Evolutionary conservation across 1,140 invertebrate species (phyloP).

Genomic region (Trichomalopsis sarcophagae): DNA sequence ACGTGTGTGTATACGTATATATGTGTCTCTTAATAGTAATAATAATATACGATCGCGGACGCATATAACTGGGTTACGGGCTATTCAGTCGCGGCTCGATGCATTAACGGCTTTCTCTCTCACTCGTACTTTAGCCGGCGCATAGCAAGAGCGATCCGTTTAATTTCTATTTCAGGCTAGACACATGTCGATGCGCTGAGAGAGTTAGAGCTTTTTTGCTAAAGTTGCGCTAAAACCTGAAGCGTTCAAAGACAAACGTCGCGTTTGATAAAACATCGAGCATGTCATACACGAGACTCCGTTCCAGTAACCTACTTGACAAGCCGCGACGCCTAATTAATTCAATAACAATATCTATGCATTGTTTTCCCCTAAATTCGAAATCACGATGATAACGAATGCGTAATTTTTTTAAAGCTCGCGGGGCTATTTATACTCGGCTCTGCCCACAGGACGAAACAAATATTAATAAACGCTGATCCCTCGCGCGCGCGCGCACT

Average conservation of each 20-base stretch:
- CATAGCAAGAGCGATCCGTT: conserved; percentile 2
- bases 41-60: conserved; percentile 5
- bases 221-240: too few species aligned
- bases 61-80: conserved; percentile 39
- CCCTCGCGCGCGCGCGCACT: too few species aligned
- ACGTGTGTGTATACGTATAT: not conserved
- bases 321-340: not conserved
- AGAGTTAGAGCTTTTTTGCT: not conserved
- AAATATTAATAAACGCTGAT: not conserved
- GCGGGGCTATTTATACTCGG: not conserved
- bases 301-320: not conserved
- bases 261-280: too few species aligned
- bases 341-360: too few species aligned
- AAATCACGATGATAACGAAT: too few species aligned
- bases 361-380: too few species aligned
- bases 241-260: too few species aligned
- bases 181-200: conserved; percentile 34
- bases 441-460: not conserved
- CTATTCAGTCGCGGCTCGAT: not conserved
- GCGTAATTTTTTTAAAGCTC: too few species aligned
- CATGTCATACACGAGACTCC: not conserved
- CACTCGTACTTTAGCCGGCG: not conserved
- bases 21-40: not conserved
- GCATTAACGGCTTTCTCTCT: not conserved
- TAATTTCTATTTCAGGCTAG: conserved; percentile 23